phyloP scores from a whole-genome alignment of 2,888 invertebrate species.

The Drosophila dives region DNA sequence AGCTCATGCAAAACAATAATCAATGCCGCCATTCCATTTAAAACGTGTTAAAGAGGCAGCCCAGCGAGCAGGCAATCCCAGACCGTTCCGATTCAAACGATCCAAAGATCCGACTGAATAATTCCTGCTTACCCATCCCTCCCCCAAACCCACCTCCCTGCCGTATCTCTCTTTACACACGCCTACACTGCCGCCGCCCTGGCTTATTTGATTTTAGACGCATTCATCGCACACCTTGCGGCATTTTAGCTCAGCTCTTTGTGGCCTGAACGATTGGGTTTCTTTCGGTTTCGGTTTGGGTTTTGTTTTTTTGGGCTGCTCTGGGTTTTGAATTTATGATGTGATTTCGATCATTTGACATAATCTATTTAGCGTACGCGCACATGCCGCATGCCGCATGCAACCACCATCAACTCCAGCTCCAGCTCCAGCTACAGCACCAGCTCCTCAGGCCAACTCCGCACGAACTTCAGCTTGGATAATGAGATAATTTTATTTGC shows the following conservation, averaged over 20 bases:
- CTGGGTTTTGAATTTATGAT: constrained; percentile 81
- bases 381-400: constrained; percentile 25
- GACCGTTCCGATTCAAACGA: constrained; percentile 32
- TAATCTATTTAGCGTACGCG: constrained; percentile 83
- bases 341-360: constrained; percentile 84
- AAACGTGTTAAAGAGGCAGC: constrained; percentile 77
- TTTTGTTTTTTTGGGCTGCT: constrained; percentile 17
- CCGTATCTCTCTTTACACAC: constrained; percentile 35
- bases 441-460: constrained; percentile 29
- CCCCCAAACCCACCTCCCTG: neutral
- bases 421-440: neutral
- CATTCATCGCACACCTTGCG: constrained; percentile 69
- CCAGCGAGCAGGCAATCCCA: constrained; percentile 15
- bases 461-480: constrained; percentile 34
- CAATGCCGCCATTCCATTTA: constrained; percentile 75
- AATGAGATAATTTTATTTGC: constrained; percentile 83
- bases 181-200: constrained; percentile 66
- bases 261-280: constrained; percentile 24
- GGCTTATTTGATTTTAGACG: constrained; percentile 79
- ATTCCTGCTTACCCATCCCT: neutral
- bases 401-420: constrained; percentile 2
- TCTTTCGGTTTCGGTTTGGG: constrained; percentile 9
- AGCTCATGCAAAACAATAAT: constrained; percentile 78
- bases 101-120: constrained; percentile 44
- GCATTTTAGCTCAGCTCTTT: constrained; percentile 41